Base-by-base conservation (phyloP, 2,888 invertebrate species). In the Druceiella hillmani region DNA sequence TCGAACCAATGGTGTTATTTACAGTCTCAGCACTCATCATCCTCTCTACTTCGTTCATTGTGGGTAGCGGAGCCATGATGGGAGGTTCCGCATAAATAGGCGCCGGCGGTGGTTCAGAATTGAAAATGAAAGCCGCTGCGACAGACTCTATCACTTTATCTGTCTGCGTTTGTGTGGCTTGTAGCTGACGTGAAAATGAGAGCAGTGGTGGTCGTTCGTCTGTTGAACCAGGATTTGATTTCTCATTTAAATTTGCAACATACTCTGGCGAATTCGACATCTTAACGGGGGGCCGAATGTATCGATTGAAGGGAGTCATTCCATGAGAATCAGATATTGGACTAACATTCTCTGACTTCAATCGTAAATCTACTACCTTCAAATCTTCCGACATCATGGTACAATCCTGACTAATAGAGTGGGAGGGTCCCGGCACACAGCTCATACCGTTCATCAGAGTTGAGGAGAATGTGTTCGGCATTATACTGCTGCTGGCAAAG, bases 311-410 rank as follows among this genome's bases (percentile, higher is more conserved):
- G n/a, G n/a, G n/a, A n/a, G n/a, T n/a, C n/a, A n/a, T n/a, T n/a
- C n/a, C n/a, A n/a, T n/a, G n/a, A n/a, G n/a, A n/a, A n/a, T n/a
- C n/a, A n/a, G n/a, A n/a, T n/a, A n/a, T n/a, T n/a, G n/a, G n/a
- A n/a, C n/a, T n/a, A n/a, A n/a, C n/a, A n/a, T n/a, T 51, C 56
- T 79, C 76, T 27, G 79, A 70, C 54, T 87, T 85, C 66, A 81
- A 81, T 13, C 81, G 64, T 28, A 83, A 68, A 62, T 83, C 83
- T 40, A 83, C 80, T n/a, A 76, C 80, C 46, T 64, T 66, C 30
- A 74, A 59, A n/a, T 72, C 67, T 30, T 66, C 66, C 10, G 55
- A 41, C 35, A 60, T 52, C 36, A 52, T 45, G 10, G 11, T 3
- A 3, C 15, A 10, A 10, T 10, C 9, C 25, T n/a, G 12, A 14